Evolutionary conservation across 1,140 invertebrate genomes (phyloP).

Genomic region (Samia ricini): DNA sequence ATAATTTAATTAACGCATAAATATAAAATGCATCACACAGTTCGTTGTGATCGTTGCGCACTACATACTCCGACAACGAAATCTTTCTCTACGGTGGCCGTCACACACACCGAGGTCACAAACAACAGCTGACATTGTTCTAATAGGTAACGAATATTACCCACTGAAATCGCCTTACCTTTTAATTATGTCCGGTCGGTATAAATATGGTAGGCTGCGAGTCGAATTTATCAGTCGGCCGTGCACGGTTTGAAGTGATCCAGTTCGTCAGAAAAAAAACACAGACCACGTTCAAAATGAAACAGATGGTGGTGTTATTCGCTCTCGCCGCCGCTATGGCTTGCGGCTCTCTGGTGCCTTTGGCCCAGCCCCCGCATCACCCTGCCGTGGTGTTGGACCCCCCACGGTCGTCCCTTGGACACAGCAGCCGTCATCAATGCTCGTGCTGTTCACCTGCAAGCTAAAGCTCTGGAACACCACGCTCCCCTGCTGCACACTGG

Average conservation of each 20-base stretch:
- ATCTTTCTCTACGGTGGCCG: constrained; percentile 60
- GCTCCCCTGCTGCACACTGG: constrained; percentile 33
- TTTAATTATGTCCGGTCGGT: constrained; percentile 69
- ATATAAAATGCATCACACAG: constrained; percentile 4
- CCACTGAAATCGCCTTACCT: constrained; percentile 64
- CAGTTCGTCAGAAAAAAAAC: constrained; percentile 43
- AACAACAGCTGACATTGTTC: constrained; percentile 73
- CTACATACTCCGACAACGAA: constrained; percentile 61
- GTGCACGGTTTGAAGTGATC: constrained; percentile 62
- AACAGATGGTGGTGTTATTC: constrained; percentile 78
- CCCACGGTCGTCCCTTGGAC: constrained; percentile 58
- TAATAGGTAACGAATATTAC: constrained; percentile 45
- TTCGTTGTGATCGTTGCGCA: constrained; percentile 42
- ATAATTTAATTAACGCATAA: not conserved
- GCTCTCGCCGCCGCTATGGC: constrained; percentile 40
- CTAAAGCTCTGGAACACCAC: constrained; percentile 50
- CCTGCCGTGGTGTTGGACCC: constrained; percentile 60
- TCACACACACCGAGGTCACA: constrained; percentile 59
- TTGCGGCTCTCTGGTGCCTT: constrained; percentile 49
- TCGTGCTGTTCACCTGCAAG: constrained; percentile 54
- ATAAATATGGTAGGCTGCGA: constrained; percentile 61
- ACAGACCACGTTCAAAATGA: constrained; percentile 73
- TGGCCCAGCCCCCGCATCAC: constrained; percentile 56
- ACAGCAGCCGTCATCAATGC: constrained; percentile 64
- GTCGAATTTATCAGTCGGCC: constrained; percentile 60